A percentile compares a stretch with the other conserved stretches of the same genome.
These are phyloP conservation scores for Drosophila gaucha DNA, from an alignment of 2,888 invertebrate species.

Conservation along the genomic window DNA sequence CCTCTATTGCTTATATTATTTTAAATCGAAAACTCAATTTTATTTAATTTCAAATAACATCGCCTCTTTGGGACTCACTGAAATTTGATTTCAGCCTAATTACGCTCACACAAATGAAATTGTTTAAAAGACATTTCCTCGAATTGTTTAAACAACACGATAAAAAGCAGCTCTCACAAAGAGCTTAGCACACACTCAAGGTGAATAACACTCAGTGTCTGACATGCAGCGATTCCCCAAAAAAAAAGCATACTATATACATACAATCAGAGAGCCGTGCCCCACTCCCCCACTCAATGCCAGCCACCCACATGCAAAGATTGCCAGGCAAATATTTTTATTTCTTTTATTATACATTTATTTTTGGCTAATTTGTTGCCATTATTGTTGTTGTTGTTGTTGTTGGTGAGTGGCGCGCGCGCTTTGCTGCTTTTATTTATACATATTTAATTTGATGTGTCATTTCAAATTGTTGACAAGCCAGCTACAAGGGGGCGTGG, in stretches of 20 bases:
- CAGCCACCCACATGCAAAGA: conserved; percentile 12
- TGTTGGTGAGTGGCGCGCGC: conserved; percentile 16
- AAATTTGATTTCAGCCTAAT: too few relatives aligned
- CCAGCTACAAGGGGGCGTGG: conserved; percentile 1
- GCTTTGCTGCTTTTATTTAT: conserved; percentile 46
- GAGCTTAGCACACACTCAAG: conserved; percentile 30
- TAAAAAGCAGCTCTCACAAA: conserved; percentile 4
- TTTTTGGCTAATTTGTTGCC: conserved; percentile 52
- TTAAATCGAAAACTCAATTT: too few relatives aligned
- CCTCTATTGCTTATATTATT: too few relatives aligned
- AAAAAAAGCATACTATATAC: background rate
- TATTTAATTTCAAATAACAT: too few relatives aligned
- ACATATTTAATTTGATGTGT: conserved; percentile 73
- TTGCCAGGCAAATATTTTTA: conserved; percentile 25
- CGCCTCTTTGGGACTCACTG: too few relatives aligned
- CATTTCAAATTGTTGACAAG: conserved; percentile 62
- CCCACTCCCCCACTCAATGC: background rate
- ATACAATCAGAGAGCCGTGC: background rate
- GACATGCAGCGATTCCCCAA: conserved; percentile 3
- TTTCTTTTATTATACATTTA: conserved; percentile 33
- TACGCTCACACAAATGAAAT: background rate
- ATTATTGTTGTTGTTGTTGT: conserved; percentile 33
- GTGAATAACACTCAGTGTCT: conserved; percentile 42
- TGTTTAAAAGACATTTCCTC: background rate
- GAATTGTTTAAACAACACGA: background rate